Evolutionary conservation across 1,140 invertebrate species (phyloP).

Genomic region (Pseudobourletiella spinata): DNA sequence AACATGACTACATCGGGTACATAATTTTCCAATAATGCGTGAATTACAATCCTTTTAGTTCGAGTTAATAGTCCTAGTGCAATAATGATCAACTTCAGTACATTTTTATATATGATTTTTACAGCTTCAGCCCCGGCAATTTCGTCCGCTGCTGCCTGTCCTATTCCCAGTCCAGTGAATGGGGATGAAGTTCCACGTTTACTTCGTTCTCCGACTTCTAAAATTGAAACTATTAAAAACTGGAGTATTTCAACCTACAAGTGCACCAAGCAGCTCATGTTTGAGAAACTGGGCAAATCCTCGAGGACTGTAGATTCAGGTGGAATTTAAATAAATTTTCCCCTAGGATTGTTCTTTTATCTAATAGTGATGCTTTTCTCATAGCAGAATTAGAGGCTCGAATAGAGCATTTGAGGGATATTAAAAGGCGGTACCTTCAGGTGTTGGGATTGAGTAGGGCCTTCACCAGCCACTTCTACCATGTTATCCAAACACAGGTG

Average conservation of each 20-base stretch:
- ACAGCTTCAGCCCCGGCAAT: constrained; percentile 42
- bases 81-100: too few relatives aligned
- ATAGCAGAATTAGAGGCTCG: constrained; percentile 72
- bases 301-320: constrained; percentile 81
- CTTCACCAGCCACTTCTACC: constrained; percentile 76
- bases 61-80: too few relatives aligned
- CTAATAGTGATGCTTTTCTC: too few relatives aligned
- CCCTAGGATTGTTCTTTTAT: too few relatives aligned
- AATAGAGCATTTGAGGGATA: constrained; percentile 83
- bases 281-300: constrained; percentile 88
- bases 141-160: constrained; percentile 41
- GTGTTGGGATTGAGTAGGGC: constrained; percentile 74
- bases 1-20: constrained; percentile 27
- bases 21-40: too few relatives aligned
- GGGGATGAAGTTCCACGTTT: constrained; percentile 48
- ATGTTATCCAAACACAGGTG: constrained; percentile 76
- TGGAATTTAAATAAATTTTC: constrained; percentile 40
- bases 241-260: constrained; percentile 97
- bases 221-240: constrained; percentile 82
- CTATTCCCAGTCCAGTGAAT: constrained; percentile 47
- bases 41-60: too few relatives aligned
- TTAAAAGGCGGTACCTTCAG: constrained; percentile 86
- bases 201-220: constrained; percentile 55
- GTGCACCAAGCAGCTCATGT: constrained; percentile 88
- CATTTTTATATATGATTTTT: constrained; percentile 2